phyloP scores from a whole-genome alignment of 2,888 invertebrate species.

The Nemoura dubitans region DNA sequence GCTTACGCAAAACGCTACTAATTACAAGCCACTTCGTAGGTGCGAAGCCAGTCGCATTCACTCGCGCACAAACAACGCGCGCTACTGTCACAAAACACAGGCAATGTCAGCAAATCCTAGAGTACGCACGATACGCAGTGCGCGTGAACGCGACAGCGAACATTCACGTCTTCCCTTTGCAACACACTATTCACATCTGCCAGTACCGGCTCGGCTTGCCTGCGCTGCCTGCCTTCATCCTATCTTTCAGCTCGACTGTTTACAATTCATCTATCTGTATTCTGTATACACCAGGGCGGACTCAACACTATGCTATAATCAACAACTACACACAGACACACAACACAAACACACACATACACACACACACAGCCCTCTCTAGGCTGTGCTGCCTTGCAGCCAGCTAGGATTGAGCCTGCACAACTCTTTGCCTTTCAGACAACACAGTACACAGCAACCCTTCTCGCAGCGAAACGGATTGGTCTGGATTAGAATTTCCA shows the following conservation, averaged over 20 bases:
- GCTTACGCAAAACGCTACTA: not conserved
- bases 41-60: not conserved
- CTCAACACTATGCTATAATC: constrained; percentile 46
- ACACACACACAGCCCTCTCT: constrained; percentile 32
- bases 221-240: constrained; percentile 28
- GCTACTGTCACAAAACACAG: not conserved
- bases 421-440: not conserved
- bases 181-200: constrained; percentile 35
- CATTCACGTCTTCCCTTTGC: constrained; percentile 22
- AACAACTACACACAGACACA: constrained; percentile 45
- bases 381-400: not conserved
- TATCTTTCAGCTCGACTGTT: constrained; percentile 44
- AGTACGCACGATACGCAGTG: constrained; percentile 3
- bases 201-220: not conserved
- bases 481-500: not conserved
- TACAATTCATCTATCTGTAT: constrained; percentile 51
- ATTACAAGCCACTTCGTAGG: not conserved
- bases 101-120: not conserved
- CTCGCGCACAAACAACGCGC: not conserved
- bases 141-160: not conserved
- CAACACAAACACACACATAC: constrained; percentile 35
- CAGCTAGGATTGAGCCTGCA: not conserved
- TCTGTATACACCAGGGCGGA: constrained; percentile 48
- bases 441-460: constrained; percentile 33
- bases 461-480: constrained; percentile 22